Base-by-base conservation (phyloP, 1,140 invertebrate genomes). In the Brachionus asplanchnoidis region DNA sequence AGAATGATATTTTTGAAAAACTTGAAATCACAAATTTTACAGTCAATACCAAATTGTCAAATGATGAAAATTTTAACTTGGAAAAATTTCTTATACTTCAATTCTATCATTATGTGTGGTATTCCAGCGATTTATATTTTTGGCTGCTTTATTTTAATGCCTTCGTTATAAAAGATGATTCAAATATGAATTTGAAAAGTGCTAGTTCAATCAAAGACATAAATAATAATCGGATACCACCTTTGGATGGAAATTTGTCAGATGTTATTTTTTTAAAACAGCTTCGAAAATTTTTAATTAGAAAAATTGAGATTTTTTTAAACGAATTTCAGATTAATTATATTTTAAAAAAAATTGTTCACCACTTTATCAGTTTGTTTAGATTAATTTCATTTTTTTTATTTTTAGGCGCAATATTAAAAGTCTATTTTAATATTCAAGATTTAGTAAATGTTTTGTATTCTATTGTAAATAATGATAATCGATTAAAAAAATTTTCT, bases 91-190 rank as follows among this genome's bases (percentile, higher is more conserved):
- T 73, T 2, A 40, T 73, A 42, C 40, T 73, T 20, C 36, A 77
- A 50, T 77, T 77, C 26, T 50, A 50, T 11, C 73, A 77, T 46
- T 77, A 28, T 26, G 26, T 77, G 3, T 77, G 73, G 73, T 77
- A 77, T 50, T 50, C 73, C 3, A 77, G 73, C 32, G 73, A 77
- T 77, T 26, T 77, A 28, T 77, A 46, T 14, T 77, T 50, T 50
- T 77, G 73, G 73, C 23, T 77, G 26, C 20, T 77, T 3, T 77
- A 77, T 26, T 77, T 77, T 2, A 77, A 77, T 12, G n/a, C n/a
- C 3, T 77, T 77, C 26, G 7, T 50, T 7, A 50, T 26, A 8
- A 77, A 73, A 8, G 6, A 2, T 46, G 42, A 73, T 42, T 17
- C 14, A 14, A 17, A 14, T n/a, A 2, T 14, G 11, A 7, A 5